Evolutionary conservation across 1,140 invertebrate genomes (phyloP), one percentile per base, ranked within the genome.

Genomic region (Drosophila subobscura): DNA sequence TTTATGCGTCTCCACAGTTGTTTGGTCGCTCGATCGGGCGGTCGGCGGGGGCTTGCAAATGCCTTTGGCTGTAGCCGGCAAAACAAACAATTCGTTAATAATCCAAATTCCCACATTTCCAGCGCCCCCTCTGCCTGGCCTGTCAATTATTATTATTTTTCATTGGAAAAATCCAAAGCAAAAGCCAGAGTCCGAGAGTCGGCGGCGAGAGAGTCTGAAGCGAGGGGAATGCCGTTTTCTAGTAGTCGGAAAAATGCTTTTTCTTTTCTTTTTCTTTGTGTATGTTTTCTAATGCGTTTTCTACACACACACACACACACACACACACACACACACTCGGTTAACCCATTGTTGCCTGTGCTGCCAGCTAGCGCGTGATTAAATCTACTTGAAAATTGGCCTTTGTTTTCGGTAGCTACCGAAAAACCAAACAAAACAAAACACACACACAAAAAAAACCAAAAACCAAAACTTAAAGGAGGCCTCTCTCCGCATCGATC

Each of bases 111-210:
- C 83, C 83, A 88, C 83, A 88, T 88, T 77, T 66, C 57, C 78
- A 77, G 66, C 72, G 66, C 60, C 45, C 51, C 42, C 29, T 70
- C 68, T 51, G 70, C 71, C 83, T 88, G 83, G 70, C 71, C 83
- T 88, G 83, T 88, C 83, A 88, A 88, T 88, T 88, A 88, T 88
- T 88, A 88, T 88, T 88, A 88, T 88, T 88, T 85, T 84, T 85
- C 81, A 85, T 85, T 88, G 81, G 83, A 88, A 85, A 73, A 86
- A 59, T 58, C 78, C 83, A 79, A 83, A 71, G 81, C 84, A 75
- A 88, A 88, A 81, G 81, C 70, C 33, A 37, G 8, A 37, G 33
- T 1, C 10, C 8, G 33, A 33, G 6, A 29, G 27, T n/a, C n/a
- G n/a, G n/a, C n/a, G 5, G 27, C 6, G 27, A 29, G 7, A 8